A percentile compares a stretch with the other conserved stretches of the same genome.
phyloP scores from a whole-genome alignment of 2,888 invertebrate species.

The Nomada fabriciana region DNA sequence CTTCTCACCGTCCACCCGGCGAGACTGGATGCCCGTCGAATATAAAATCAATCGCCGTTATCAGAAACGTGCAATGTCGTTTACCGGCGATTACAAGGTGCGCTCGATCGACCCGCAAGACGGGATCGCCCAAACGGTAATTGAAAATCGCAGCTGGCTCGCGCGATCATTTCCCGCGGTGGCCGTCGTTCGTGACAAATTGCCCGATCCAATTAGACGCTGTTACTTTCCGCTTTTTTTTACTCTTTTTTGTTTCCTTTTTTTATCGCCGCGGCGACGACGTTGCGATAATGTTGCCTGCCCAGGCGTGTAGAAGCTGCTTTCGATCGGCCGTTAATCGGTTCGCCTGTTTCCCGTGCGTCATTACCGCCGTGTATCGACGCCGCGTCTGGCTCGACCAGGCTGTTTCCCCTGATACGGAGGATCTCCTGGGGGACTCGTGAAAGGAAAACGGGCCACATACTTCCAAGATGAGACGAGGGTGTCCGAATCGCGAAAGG shows the following conservation, averaged over 20 bases:
- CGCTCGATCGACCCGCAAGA: not conserved
- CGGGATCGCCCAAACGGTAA: slow-evolving; percentile 27
- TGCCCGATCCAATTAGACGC: slow-evolving; percentile 56
- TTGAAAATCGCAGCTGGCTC: slow-evolving; percentile 46
- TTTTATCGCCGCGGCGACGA: not conserved
- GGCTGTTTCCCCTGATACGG: slow-evolving; percentile 22
- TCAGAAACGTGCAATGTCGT: slow-evolving; percentile 46
- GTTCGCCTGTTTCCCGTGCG: slow-evolving; percentile 40
- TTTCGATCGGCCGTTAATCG: slow-evolving; percentile 63
- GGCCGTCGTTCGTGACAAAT: slow-evolving; percentile 58
- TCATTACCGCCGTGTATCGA: slow-evolving; percentile 59
- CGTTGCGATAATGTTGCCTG: not conserved
- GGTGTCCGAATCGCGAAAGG: not conserved
- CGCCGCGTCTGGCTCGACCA: not conserved
- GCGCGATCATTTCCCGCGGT: slow-evolving; percentile 48
- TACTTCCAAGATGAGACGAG: not conserved
- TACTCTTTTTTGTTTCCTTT: not conserved
- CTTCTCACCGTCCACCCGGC: not conserved
- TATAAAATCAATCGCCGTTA: slow-evolving; percentile 32
- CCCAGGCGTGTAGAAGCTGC: no score
- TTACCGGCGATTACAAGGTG: slow-evolving; percentile 37
- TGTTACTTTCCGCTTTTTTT: slow-evolving; percentile 12
- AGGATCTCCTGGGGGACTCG: no score
- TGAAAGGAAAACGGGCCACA: slow-evolving; percentile 33
- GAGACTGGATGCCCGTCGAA: slow-evolving; percentile 12